phyloP scores from a whole-genome alignment of 2,113 vertebrate genomes.

The Myotis yumanensis region DNA sequence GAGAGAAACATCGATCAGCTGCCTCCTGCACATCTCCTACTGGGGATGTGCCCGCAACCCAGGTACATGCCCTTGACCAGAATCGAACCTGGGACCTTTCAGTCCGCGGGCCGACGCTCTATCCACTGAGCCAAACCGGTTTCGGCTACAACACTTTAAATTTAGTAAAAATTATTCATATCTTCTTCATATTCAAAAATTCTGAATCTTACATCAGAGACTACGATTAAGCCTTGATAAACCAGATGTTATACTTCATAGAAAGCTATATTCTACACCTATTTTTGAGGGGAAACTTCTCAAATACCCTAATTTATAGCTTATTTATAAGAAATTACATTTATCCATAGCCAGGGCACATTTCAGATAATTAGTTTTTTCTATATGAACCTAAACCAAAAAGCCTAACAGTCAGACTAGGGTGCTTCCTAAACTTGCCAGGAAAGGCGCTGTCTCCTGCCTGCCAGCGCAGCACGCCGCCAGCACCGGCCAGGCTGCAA shows the following conservation, averaged over 20 bases:
- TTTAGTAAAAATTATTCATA: neutral
- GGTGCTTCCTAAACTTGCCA: neutral
- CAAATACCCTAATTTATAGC: neutral
- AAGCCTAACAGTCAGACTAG: neutral
- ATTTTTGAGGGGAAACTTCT: neutral
- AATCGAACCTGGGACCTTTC: too few species aligned
- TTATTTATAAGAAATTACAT: neutral
- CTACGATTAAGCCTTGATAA: neutral
- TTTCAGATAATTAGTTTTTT: neutral
- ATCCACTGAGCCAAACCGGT: too few species aligned
- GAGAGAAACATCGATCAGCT: too few species aligned
- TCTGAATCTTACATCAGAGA: neutral
- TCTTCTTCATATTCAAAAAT: neutral
- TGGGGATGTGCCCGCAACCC: too few species aligned
- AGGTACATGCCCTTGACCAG: too few species aligned
- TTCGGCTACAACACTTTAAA: neutral
- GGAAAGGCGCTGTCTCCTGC: neutral
- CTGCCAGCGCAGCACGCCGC: neutral
- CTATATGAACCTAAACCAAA: neutral
- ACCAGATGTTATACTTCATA: neutral
- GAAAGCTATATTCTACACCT: neutral
- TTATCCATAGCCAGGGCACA: neutral
- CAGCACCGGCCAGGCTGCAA: too few species aligned
- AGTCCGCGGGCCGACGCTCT: too few species aligned
- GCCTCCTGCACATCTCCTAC: too few species aligned